A percentile compares a stretch with the other conserved stretches of the same genome.
Evolutionary conservation across 2,888 invertebrate genomes (phyloP).

Genomic region (Chirona hameri): DNA sequence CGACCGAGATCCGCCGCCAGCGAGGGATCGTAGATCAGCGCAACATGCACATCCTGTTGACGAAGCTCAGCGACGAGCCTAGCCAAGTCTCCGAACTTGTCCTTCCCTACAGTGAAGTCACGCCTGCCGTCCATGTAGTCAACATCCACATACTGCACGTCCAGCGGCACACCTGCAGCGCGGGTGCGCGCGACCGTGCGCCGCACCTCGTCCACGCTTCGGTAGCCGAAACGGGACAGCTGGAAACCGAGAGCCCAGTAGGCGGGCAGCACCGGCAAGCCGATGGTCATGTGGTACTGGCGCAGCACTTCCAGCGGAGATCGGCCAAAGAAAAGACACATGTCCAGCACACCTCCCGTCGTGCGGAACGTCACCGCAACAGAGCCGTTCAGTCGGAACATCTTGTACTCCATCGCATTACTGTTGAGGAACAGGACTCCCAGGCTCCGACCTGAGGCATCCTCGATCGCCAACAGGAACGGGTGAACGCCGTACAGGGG

Average conservation of each 20-base stretch:
- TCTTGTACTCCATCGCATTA: constrained; percentile 39
- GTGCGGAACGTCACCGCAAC: constrained; percentile 78
- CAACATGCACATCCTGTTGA: constrained; percentile 36
- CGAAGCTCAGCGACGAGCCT: constrained; percentile 42
- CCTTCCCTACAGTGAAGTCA: constrained; percentile 46
- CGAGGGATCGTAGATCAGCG: constrained; percentile 42
- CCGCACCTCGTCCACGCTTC: constrained; percentile 60
- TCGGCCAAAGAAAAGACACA: constrained; percentile 74
- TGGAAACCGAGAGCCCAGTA: constrained; percentile 76
- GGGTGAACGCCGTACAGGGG: constrained; percentile 39
- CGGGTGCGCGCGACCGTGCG: constrained; percentile 64
- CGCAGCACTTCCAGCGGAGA: constrained; percentile 54
- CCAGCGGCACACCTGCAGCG: constrained; percentile 70
- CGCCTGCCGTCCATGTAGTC: too few species aligned
- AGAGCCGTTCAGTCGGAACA: constrained; percentile 33
- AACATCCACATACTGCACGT: constrained; percentile 53
- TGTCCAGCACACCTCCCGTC: constrained; percentile 75
- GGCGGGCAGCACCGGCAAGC: constrained; percentile 75
- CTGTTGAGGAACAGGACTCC: constrained; percentile 38
- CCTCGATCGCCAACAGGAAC: constrained; percentile 39
- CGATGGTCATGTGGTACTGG: constrained; percentile 54
- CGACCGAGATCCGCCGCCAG: constrained; percentile 37
- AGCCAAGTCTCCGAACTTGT: constrained; percentile 41
- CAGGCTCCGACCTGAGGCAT: constrained; percentile 36
- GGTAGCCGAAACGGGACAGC: constrained; percentile 67